phyloP scores from a whole-genome alignment of 2,888 invertebrate genomes.

The Ormyrus nitidulus region DNA sequence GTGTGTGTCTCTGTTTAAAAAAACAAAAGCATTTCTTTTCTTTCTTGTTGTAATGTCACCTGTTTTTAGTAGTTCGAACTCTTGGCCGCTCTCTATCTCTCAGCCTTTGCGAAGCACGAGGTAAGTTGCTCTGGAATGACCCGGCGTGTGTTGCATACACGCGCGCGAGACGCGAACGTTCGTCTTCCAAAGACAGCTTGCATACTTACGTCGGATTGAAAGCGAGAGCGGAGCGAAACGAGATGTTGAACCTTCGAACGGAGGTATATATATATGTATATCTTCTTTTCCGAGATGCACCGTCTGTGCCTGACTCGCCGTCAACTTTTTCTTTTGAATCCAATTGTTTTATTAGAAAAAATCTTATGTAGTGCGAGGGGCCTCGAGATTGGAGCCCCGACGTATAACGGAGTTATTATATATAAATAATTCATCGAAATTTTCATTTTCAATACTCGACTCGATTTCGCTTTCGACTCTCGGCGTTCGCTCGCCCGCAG shows the following conservation, averaged over 20 bases:
- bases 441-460: not conserved
- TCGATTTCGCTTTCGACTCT: conserved; percentile 9
- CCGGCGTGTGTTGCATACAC: not conserved
- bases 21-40: conserved; percentile 24
- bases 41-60: conserved; percentile 56
- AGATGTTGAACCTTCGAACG: too few species aligned
- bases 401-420: too few species aligned
- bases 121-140: conserved; percentile 70
- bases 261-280: too few species aligned
- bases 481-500: conserved; percentile 5
- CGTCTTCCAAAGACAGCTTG: conserved; percentile 3
- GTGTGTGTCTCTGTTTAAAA: conserved; percentile 56
- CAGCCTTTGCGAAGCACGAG: conserved; percentile 69
- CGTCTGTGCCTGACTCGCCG: too few species aligned
- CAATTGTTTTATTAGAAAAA: too few species aligned
- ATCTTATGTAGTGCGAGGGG: too few species aligned
- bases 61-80: conserved; percentile 71
- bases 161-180: conserved; percentile 11
- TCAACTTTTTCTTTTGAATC: too few species aligned
- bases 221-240: too few species aligned
- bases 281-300: too few species aligned
- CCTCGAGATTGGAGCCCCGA: too few species aligned
- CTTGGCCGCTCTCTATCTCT: conserved; percentile 61
- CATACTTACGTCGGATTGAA: too few species aligned
- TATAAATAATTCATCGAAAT: too few species aligned